Conservation (phyloP, 2,888 invertebrate species). For the Bedellia somnulentella region DNA sequence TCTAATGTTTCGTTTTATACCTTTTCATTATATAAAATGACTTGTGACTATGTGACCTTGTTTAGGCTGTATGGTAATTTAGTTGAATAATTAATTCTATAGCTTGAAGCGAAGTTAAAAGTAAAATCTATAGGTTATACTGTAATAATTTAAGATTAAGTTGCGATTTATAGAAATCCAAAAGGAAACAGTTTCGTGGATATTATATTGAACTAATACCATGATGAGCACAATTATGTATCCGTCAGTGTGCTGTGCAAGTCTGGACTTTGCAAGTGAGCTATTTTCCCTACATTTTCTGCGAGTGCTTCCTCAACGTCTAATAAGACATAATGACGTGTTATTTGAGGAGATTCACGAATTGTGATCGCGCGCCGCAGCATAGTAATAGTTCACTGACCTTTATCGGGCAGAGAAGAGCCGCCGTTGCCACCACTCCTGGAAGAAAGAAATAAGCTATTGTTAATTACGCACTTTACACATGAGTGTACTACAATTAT, state of each 20-base stretch:
- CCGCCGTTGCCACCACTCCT: constrained; percentile 37
- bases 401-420: constrained; percentile 29
- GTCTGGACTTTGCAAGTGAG: constrained; percentile 25
- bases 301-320: constrained; percentile 48
- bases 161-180: too few species aligned
- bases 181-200: too few species aligned
- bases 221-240: constrained; percentile 36
- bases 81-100: too few species aligned
- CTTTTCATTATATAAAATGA: too few species aligned
- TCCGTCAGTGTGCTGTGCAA: constrained; percentile 25
- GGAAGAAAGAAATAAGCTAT: constrained; percentile 35
- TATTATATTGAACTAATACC: constrained; percentile 23
- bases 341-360: constrained; percentile 54
- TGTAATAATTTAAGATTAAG: too few species aligned
- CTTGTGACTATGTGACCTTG: too few species aligned
- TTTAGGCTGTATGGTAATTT: too few species aligned
- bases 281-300: constrained; percentile 48
- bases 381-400: constrained; percentile 46
- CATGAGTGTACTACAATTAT: constrained; percentile 33
- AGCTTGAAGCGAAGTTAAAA: too few species aligned
- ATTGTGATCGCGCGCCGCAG: constrained; percentile 27
- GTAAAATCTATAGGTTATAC: too few species aligned
- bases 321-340: constrained; percentile 54
- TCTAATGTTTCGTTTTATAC: too few species aligned
- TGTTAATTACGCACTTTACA: constrained; percentile 36